A percentile compares a stretch with the other conserved stretches of the same genome.
phyloP scores from a whole-genome alignment of 2,888 invertebrate genomes.

The Vannuccia rotundouncinata region DNA sequence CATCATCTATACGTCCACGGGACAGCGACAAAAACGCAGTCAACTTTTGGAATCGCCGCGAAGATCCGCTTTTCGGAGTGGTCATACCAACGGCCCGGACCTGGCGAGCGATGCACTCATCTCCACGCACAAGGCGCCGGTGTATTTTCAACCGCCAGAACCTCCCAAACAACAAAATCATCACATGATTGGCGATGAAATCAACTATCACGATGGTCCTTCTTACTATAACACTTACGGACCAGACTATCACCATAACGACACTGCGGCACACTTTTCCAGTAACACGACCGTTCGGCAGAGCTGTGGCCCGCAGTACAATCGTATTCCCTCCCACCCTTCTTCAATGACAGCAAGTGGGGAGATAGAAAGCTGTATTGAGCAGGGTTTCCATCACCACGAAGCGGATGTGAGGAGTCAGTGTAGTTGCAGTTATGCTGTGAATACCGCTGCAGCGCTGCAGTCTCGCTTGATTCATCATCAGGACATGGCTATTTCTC shows the following conservation, averaged over 20 bases:
- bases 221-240: neutral
- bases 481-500: neutral
- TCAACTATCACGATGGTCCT: neutral
- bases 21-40: neutral
- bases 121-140: neutral
- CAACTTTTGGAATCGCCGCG: conserved; percentile 8
- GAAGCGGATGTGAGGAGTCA: neutral
- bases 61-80: neutral
- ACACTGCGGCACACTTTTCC: neutral
- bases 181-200: neutral
- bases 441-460: neutral
- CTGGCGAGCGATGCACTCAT: neutral
- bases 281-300: neutral
- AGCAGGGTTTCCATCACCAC: neutral
- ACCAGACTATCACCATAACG: neutral
- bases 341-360: neutral
- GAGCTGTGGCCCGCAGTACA: neutral
- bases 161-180: neutral
- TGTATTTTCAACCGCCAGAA: neutral
- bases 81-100: neutral
- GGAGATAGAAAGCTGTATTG: neutral
- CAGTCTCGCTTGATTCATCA: neutral
- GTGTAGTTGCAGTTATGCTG: neutral
- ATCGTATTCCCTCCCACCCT: neutral
- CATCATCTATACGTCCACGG: neutral